phyloP scores from a whole-genome alignment of 1,140 invertebrate species.

The Philaenus spumarius region DNA sequence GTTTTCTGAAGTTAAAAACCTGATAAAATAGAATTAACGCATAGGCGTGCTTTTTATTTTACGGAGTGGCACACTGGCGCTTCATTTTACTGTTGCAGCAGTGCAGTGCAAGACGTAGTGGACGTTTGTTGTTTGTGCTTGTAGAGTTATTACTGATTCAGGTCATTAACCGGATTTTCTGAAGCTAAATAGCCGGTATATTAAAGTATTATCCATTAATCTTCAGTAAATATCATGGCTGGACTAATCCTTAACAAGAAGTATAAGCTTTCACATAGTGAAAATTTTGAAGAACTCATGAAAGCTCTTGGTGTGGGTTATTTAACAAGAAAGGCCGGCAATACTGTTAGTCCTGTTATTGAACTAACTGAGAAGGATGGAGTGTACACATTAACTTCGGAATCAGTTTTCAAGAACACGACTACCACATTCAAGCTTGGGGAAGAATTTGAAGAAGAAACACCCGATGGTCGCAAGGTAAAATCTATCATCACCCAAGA shows the following conservation, averaged over 20 bases:
- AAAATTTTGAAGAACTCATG: conserved; percentile 86
- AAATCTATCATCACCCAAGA: conserved; percentile 59
- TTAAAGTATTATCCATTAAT: too few relatives aligned
- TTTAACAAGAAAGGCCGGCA: conserved; percentile 66
- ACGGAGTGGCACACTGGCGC: too few relatives aligned
- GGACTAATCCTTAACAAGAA: conserved; percentile 44
- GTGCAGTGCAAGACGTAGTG: too few relatives aligned
- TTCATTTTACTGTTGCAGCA: too few relatives aligned
- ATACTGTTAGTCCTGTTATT: conserved; percentile 61
- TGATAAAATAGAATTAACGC: too few relatives aligned
- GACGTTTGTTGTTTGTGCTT: too few relatives aligned
- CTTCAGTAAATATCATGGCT: too few relatives aligned
- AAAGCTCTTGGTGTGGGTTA: conserved; percentile 74
- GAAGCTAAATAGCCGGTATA: too few relatives aligned
- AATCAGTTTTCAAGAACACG: conserved; percentile 77
- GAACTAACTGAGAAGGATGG: conserved; percentile 63
- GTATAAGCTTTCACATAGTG: conserved; percentile 66
- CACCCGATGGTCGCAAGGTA: conserved; percentile 75
- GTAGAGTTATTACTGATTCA: too few relatives aligned
- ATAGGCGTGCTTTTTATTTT: too few relatives aligned
- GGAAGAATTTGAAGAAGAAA: conserved; percentile 79
- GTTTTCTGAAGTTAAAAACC: too few relatives aligned
- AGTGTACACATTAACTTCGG: conserved; percentile 63
- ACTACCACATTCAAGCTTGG: conserved; percentile 72
- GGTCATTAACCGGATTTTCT: too few relatives aligned